Base-by-base conservation (phyloP, 1,140 invertebrate species). In the Polypedilum vanderplanki region DNA sequence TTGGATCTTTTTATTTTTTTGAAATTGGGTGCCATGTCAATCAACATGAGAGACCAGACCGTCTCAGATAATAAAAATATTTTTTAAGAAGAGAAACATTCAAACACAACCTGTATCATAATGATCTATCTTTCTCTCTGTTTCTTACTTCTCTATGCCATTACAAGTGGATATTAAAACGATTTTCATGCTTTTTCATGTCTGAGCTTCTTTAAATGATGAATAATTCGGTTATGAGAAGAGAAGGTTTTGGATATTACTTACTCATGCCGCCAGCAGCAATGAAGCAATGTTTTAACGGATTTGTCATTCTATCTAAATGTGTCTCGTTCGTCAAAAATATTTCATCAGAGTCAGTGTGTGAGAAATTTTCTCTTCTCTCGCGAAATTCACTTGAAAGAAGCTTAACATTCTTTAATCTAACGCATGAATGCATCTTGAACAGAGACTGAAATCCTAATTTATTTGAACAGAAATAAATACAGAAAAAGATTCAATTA, bases 1-100 rank as follows among this genome's bases (percentile, higher is more conserved):
- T 22, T 18, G 65, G 46, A 57, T 70, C 65, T 70, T 57, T 33
- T 5, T 33, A n/a, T n/a, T 5, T 33, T 5, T 33, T 5, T 57
- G n/a, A 57, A 57, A 57, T 57, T 57, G 65, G 65, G 17, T 70
- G 18, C 65, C 65, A 18, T 22, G 65, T 70, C 65, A 70, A 70
- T 70, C 65, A 70, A 18, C 65, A 70, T 70, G 10, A 70, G 17
- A 70, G 65, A 33, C 65, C 17, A 22, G n/a, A 22, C 46, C n/a
- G 12, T 57, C 46, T 12, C 12, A 57, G 46, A 12, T 57, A n/a
- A n/a, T 15, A 57, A 4, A 57, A 46, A 8, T 15, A 46, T 46
- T 46, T 57, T n/a, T 57, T 57, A 9, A 57, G 24, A 57, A 12
- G 46, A 57, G 12, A 57, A n/a, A 18, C 17, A 70, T 20, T 70